Conservation (phyloP, 30 jellyfish, hydroid and myxozoan genomes). For the Rhopilema esculentum region DNA sequence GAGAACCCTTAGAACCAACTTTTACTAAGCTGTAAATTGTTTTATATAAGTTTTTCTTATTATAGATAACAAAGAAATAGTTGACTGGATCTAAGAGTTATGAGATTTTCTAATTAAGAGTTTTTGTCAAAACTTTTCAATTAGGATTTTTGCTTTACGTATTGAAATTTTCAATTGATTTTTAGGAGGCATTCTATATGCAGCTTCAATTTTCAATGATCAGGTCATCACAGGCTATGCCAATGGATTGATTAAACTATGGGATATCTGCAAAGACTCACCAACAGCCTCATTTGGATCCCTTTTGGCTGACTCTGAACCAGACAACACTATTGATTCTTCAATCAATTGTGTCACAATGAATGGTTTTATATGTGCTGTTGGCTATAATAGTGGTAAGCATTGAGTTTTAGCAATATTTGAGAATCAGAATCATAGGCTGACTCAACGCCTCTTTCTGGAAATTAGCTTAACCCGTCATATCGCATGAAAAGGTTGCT, state of each 20-base stretch:
- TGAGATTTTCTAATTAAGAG: not conserved
- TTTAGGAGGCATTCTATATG: slow-evolving; percentile 82
- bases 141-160: too few species aligned
- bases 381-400: slow-evolving; percentile 70
- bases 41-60: too few species aligned
- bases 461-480: not conserved
- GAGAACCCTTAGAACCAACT: too few species aligned
- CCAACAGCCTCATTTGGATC: slow-evolving; percentile 61
- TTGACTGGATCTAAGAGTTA: too few species aligned
- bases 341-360: slow-evolving; percentile 30
- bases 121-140: not conserved
- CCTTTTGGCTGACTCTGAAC: slow-evolving; percentile 16
- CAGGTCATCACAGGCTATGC: slow-evolving; percentile 77
- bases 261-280: slow-evolving; percentile 62
- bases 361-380: slow-evolving; percentile 53
- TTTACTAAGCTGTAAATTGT: too few species aligned
- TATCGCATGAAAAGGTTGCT: too few species aligned
- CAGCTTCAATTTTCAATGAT: slow-evolving; percentile 53
- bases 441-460: too few species aligned
- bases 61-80: too few species aligned
- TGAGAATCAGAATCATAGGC: not conserved
- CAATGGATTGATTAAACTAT: slow-evolving; percentile 76
- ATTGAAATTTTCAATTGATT: too few species aligned
- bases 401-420: not conserved
- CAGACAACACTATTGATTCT: not conserved